Evolutionary conservation across 2,888 invertebrate species (phyloP), one percentile per base, ranked within the genome.

Genomic region (Piscicola geometra): DNA sequence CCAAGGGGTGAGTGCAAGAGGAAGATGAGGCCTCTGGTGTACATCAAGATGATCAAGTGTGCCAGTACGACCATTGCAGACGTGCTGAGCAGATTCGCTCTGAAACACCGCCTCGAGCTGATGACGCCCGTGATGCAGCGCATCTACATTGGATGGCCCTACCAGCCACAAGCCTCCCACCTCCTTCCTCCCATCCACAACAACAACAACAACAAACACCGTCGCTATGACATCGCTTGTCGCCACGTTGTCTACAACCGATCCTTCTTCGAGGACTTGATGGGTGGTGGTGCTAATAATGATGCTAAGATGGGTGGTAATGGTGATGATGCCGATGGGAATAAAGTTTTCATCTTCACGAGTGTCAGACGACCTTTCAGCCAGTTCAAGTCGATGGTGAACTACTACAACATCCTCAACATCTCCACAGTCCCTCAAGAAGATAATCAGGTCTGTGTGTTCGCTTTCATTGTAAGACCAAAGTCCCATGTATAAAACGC

Each of bases 1-100:
- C n/a, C n/a, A n/a, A n/a, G n/a, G n/a, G n/a, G n/a, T n/a, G n/a
- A n/a, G n/a, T n/a, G n/a, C n/a, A n/a, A n/a, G n/a, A n/a, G n/a
- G n/a, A n/a, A n/a, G n/a, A n/a, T n/a, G n/a, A n/a, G n/a, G n/a
- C 32, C 71, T 35, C 18, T 73, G 15, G 83, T 83, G 2, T 85
- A 84, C 77, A 82, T 85, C 72, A 84, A 84, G 77, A 81, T 82
- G 73, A 83, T 84, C 81, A 85, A 85, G 76, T 83, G 84, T 80
- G 84, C 83, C 0, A 84, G 84, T 21, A 81, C 82, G 75, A 83
- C 84, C 1, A 75, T 85, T 71, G 81, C 80, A 0, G 80, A 82
- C 5, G 80, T 84, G 9, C 78, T 84, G n/a, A 79, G 82, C 15
- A 79, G 84, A 5, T 84, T 82, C 79, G 83, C 82, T 33, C 81